These are phyloP conservation scores for Porites australiensis DNA, from an alignment of 64 coral and sea anemone species.

Conservation along the genomic window DNA sequence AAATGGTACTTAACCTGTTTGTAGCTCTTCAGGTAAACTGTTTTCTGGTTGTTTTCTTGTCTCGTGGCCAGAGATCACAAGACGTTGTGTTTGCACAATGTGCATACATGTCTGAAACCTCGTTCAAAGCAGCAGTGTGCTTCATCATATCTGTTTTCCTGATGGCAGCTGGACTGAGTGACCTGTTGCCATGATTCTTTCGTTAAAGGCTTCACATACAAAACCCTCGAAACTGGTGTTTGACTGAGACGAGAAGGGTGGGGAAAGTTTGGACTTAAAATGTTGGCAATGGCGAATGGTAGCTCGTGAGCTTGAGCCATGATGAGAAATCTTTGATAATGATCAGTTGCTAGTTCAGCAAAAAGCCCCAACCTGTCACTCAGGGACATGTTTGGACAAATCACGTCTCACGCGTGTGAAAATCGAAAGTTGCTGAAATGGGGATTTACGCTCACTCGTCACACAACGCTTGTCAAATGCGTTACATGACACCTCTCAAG, in stretches of 20 bases:
- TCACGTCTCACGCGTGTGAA: not conserved
- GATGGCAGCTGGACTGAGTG: not conserved
- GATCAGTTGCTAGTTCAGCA: not conserved
- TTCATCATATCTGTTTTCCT: not conserved
- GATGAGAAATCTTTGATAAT: not conserved
- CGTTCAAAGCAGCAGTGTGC: too few relatives aligned
- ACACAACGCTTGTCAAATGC: too few relatives aligned
- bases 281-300: slow-evolving; percentile 23
- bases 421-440: not conserved
- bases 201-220: not conserved
- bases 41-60: not conserved
- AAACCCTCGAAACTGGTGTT: not conserved
- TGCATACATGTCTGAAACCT: too few relatives aligned
- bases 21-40: not conserved
- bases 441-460: too few relatives aligned
- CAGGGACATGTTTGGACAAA: not conserved
- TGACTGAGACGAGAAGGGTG: not conserved
- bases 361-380: not conserved
- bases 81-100: not conserved
- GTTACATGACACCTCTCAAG: too few relatives aligned
- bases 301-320: slow-evolving; percentile 21
- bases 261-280: slow-evolving; percentile 16
- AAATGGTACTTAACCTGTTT: not conserved
- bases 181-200: not conserved
- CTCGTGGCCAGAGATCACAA: not conserved